Base-by-base conservation (phyloP, 2,113 vertebrate species). In the Etheostoma cragini region DNA sequence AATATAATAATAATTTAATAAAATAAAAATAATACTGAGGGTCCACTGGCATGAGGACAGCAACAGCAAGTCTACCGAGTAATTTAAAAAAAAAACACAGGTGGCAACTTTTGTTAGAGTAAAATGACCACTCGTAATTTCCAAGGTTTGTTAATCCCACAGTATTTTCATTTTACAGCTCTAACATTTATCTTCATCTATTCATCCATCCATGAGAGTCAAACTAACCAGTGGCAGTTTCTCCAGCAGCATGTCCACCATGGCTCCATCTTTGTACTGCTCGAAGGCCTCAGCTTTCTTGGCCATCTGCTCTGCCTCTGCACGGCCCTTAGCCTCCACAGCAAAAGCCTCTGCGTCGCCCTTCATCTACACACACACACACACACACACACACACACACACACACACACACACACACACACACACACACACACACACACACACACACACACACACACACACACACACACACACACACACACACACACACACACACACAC, bases 211-310 rank as follows among this genome's bases (percentile, higher is more conserved):
- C 17, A 52, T 26, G 3, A 49, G 14, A 35, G 45, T 33, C 7
- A 65, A 19, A 88, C 94, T 89, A 52, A 98, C 97, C 96, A 97
- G 82, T 0, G 97, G 97, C 80, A 98, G 94, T 79, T 96, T 97
- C 94, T 97, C 96, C 80, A 98, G 94, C 90, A 98, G 93, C 97
- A 98, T 96, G 84, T 98, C 97, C 83, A 98, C 96, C 93, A 97
- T 97, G 72, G 97, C 97, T 3, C 96, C 97, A 2, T 98, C 97
- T 80, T 96, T 94, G 89, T 98, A 98, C 87, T 97, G 89, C 79
- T 95, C 93, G 91, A 97, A 98, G 3, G 97, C 97, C 10, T 98
- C 96, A 0, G 97, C 97, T 73, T 98, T 98, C 94, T 97, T 97
- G 46, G 82, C 19, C 97, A 98, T 97, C 94, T 98, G 97, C 90